Evolutionary conservation across 2,888 invertebrate genomes (phyloP), one percentile per base, ranked within the genome.

Genomic region (Creontiades dilutus): DNA sequence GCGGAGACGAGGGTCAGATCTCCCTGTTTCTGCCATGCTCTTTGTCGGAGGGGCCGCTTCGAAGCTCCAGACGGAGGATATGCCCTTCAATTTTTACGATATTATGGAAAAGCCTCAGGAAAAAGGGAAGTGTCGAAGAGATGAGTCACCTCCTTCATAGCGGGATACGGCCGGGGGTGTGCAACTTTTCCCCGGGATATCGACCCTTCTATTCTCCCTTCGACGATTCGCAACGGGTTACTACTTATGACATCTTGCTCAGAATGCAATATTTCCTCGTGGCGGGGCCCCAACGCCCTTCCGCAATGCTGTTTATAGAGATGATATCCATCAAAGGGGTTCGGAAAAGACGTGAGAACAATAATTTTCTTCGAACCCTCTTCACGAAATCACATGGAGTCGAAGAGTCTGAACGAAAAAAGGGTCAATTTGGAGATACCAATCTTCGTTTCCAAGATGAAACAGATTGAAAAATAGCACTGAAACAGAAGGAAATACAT

Each of bases 201-300:
- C 86, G 86, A 86, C 75, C 61, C 47, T 16, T 19, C 57, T 0
- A 85, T 57, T 85, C 52, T 85, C 86, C 68, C 86, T 86, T 68
- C 27, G 27, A 46, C 86, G 47, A 86, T 86, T 86, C 86, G 68
- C 86, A 68, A 68, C 86, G 86, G 75, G 86, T 47, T 86, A 75
- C 86, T 47, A 47, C 75, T 68, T 86, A 86, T 86, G 86, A 86
- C 86, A 86, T 86, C 68, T 75, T 68, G 86, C 86, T 86, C 86
- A 86, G 86, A 86, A 86, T 86, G 86, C 86, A 86, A 86, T 86
- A 86, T 75, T 46, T 68, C 37, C 61, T 57, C 23, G 81, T 81
- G 47, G 47, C 28, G 19, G 78, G 16, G n/a, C n/a, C n/a, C n/a
- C n/a, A 23, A 37, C 78, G 85, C 85, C 28, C 85, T 55, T 28